Evolutionary conservation across 1,140 invertebrate genomes (phyloP).

Genomic region (Pogonus chalceus): DNA sequence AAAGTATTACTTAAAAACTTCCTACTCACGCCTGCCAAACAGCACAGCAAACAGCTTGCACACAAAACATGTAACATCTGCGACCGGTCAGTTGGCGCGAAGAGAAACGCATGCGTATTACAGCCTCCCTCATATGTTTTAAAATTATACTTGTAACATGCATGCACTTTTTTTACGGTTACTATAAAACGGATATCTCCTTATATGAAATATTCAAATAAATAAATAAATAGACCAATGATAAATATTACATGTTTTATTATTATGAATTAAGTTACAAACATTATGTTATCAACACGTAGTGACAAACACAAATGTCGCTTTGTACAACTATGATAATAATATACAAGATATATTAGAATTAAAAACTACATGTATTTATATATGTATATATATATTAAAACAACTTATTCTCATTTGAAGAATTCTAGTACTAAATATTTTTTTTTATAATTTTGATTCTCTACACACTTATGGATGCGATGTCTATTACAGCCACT

Average conservation of each 20-base stretch:
- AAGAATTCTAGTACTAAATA: constrained; percentile 8
- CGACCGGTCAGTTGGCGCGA: constrained; percentile 34
- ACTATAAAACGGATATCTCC: neutral
- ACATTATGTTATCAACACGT: constrained; percentile 15
- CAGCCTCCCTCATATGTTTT: constrained; percentile 14
- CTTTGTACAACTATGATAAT: constrained; percentile 20
- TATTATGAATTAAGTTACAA: constrained; percentile 21
- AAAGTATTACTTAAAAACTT: neutral
- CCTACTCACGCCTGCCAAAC: neutral
- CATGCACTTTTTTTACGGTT: neutral
- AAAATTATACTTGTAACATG: too few species aligned
- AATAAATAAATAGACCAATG: neutral
- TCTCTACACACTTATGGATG: constrained; percentile 20
- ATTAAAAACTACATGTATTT: constrained; percentile 10
- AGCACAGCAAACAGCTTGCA: too few species aligned
- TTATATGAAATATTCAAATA: neutral
- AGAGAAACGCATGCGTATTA: constrained; percentile 28
- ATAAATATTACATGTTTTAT: constrained; percentile 17
- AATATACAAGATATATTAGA: constrained; percentile 18
- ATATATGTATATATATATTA: constrained; percentile 5
- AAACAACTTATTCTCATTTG: constrained; percentile 5
- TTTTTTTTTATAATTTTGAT: neutral
- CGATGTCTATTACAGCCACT: constrained; percentile 10
- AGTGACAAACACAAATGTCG: constrained; percentile 9
- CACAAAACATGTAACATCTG: constrained; percentile 36